Conservation (phyloP, 1,140 invertebrate species). For the Eubasilissa regina region DNA sequence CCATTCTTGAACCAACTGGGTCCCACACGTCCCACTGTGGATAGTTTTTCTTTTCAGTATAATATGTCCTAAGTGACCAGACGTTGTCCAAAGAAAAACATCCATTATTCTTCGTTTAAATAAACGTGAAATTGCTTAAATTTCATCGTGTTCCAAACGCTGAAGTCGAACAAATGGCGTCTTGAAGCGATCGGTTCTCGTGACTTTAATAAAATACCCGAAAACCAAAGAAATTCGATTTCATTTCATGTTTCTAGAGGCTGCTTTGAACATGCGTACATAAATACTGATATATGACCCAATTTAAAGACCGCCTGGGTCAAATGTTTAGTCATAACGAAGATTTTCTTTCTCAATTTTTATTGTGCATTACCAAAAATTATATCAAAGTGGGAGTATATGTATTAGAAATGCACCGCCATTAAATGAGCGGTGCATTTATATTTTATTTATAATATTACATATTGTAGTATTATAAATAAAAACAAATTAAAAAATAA, state of each 20-base stretch:
- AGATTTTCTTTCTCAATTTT: background rate
- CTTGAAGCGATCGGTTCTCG: slow-evolving; percentile 6
- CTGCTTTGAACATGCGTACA: slow-evolving; percentile 14
- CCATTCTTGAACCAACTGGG: slow-evolving; percentile 12
- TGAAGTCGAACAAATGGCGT: slow-evolving; percentile 19
- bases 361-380: background rate
- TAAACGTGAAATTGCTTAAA: slow-evolving; percentile 16
- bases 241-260: slow-evolving; percentile 8
- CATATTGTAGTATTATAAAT: too few relatives aligned
- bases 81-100: slow-evolving; percentile 6
- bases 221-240: slow-evolving; percentile 14
- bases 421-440: too few relatives aligned
- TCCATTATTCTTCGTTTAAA: slow-evolving; percentile 15
- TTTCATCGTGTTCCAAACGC: background rate
- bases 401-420: too few relatives aligned
- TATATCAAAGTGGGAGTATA: background rate
- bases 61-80: slow-evolving; percentile 9
- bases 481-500: too few relatives aligned
- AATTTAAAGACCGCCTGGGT: background rate
- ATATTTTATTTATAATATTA: too few relatives aligned
- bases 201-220: slow-evolving; percentile 11
- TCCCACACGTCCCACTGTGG: background rate
- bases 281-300: background rate
- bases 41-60: background rate
- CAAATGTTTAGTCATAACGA: background rate